phyloP scores from a whole-genome alignment of 2,797 vertebrate genomes.

The Pelobates cultripes region DNA sequence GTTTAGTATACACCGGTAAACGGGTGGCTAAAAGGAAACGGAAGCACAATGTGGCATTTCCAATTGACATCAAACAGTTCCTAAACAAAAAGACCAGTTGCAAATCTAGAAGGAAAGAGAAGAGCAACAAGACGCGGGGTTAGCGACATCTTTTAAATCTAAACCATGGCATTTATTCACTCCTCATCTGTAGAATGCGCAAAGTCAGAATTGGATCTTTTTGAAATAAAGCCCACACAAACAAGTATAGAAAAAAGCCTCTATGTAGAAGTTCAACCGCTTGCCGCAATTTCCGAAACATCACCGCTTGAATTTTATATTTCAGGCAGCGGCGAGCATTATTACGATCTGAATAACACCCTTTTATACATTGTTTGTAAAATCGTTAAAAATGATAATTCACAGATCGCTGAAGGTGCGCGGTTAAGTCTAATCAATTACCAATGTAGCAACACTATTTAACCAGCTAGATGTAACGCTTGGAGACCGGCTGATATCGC shows the following conservation, averaged over 20 bases:
- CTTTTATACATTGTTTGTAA: not conserved
- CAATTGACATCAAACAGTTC: too few species aligned
- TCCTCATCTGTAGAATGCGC: not conserved
- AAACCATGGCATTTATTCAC: not conserved
- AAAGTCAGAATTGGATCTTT: not conserved
- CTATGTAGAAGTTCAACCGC: not conserved
- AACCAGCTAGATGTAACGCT: slow-evolving; percentile 10
- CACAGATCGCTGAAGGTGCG: not conserved
- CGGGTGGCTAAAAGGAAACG: not conserved
- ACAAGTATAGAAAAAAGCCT: not conserved
- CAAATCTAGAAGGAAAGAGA: not conserved
- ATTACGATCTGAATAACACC: not conserved
- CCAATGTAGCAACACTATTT: not conserved
- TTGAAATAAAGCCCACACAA: slow-evolving; percentile 1
- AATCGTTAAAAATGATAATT: not conserved
- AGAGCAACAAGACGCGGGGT: not conserved
- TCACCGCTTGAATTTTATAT: not conserved
- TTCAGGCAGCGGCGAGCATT: not conserved
- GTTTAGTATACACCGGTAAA: not conserved
- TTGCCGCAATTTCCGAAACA: not conserved
- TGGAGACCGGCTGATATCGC: not conserved
- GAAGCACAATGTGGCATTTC: not conserved
- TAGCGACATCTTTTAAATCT: not conserved
- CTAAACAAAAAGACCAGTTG: not conserved
- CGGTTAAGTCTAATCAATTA: not conserved